Base-by-base conservation (phyloP, 2,113 vertebrate genomes). In the Cryptotis parvus region DNA sequence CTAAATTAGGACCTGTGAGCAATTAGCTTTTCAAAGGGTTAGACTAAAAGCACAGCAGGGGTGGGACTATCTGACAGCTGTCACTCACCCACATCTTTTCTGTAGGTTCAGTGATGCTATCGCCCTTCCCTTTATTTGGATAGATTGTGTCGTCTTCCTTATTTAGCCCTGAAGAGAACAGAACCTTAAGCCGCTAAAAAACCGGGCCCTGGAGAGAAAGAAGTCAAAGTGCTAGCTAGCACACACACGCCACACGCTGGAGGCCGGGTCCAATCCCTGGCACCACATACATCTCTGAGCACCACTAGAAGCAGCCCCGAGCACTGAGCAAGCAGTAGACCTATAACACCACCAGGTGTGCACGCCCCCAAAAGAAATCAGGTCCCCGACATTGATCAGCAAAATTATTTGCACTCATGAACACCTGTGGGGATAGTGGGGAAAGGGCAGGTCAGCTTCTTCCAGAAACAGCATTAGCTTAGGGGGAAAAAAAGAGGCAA, bases 51-150 rank as follows among this genome's bases (percentile, higher is more conserved):
- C 29, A 35, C 20, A 52, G 26, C 7, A 24, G 27, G 70, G 31
- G 76, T 73, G 52, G 91, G 79, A 68, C 68, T 55, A 75, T 93
- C 49, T 89, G 92, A 94, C 79, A 87, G 68, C 76, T 93, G 33
- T 68, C 83, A 78, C 33, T 80, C 0, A 6, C 91, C 83, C 69
- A 70, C 27, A 15, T 41, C 55, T 45, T 90, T 92, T 80, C 65
- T 78, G 24, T 3, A 58, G 63, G 43, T 22, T 91, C 70, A 49
- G 39, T 72, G 68, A 29, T 0, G 1, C 76, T 33, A 80, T 16
- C 74, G 79, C 35, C 69, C 37, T 43, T 73, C 9, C 26, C 49
- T 91, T 77, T 70, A 74, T 65, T 88, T 55, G 81, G 61, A 52
- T 27, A 79, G 65, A 74, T 31, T 90, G 63, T 49, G 61, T 90